Percentiles rank a stretch among this genome's conserved stretches.
These are phyloP conservation scores for Eclectus roratus DNA, from an alignment of 2,113 vertebrate species.

Conservation along the genomic window DNA sequence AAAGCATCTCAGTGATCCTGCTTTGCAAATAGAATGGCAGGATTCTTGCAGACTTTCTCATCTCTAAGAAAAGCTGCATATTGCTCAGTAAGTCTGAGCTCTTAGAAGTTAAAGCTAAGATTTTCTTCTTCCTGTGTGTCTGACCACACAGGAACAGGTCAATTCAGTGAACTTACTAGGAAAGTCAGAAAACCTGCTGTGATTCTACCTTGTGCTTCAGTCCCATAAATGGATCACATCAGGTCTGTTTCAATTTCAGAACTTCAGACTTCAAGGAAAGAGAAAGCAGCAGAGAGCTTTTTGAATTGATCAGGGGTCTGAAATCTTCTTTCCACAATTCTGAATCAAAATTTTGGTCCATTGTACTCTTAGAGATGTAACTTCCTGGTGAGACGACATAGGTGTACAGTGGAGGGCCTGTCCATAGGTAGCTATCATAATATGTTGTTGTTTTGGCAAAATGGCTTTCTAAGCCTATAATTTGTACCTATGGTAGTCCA, in stretches of 20 bases:
- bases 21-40: neutral
- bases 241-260: neutral
- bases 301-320: neutral
- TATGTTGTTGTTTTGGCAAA: neutral
- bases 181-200: neutral
- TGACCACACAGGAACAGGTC: neutral
- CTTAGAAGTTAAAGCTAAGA: neutral
- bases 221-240: neutral
- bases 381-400: neutral
- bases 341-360: neutral
- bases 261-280: neutral
- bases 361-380: neutral
- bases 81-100: neutral
- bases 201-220: neutral
- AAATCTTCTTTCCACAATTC: neutral
- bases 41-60: neutral
- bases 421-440: neutral
- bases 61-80: neutral
- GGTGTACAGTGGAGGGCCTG: neutral
- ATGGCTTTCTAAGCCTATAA: neutral
- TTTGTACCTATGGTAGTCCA: neutral
- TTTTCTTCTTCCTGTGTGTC: neutral
- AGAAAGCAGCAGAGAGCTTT: neutral
- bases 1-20: neutral
- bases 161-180: neutral